A percentile compares a stretch with the other conserved stretches of the same genome.
Evolutionary conservation across 2,797 vertebrate genomes (phyloP).

Genomic region (Lagodon rhomboides): DNA sequence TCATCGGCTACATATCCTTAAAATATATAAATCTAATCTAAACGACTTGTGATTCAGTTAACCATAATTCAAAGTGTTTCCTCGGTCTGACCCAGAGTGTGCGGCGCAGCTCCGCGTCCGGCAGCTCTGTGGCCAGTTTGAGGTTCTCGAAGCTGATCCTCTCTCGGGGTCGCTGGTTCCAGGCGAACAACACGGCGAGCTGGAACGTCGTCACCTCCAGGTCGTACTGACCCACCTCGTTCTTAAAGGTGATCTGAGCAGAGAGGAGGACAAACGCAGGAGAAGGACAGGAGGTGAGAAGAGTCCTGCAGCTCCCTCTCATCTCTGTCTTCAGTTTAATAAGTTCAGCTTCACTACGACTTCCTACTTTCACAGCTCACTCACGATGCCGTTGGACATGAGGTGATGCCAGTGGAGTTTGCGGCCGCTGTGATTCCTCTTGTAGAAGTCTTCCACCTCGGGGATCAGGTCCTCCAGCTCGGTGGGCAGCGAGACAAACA

Average conservation of each 20-base stretch:
- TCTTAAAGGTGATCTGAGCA: constrained; percentile 96
- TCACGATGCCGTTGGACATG: constrained; percentile 99
- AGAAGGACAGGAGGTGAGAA: accelerated
- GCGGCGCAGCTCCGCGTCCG: constrained; percentile 96
- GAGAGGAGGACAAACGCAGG: constrained; percentile 58
- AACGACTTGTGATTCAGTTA: no score
- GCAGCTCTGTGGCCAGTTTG: constrained; percentile 96
- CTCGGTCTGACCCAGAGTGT: constrained; percentile 91
- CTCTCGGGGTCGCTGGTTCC: constrained; percentile 99
- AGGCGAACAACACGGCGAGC: constrained; percentile 95
- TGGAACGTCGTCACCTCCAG: constrained; percentile 98
- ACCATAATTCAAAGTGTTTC: neutral
- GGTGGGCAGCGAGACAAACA: constrained; percentile 96
- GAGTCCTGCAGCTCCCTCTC: no score
- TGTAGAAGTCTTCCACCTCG: constrained; percentile 98
- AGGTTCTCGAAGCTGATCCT: constrained; percentile 99
- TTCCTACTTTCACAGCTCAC: constrained; percentile 42
- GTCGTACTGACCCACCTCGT: constrained; percentile 97
- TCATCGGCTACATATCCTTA: no score
- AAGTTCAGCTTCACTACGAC: neutral
- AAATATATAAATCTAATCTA: no score
- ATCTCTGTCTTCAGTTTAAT: neutral
- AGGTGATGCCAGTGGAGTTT: constrained; percentile 99
- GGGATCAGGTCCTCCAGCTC: constrained; percentile 98
- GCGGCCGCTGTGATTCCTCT: constrained; percentile 97